phyloP scores from a whole-genome alignment of 2,113 vertebrate genomes.

The Pelmatolapia mariae region DNA sequence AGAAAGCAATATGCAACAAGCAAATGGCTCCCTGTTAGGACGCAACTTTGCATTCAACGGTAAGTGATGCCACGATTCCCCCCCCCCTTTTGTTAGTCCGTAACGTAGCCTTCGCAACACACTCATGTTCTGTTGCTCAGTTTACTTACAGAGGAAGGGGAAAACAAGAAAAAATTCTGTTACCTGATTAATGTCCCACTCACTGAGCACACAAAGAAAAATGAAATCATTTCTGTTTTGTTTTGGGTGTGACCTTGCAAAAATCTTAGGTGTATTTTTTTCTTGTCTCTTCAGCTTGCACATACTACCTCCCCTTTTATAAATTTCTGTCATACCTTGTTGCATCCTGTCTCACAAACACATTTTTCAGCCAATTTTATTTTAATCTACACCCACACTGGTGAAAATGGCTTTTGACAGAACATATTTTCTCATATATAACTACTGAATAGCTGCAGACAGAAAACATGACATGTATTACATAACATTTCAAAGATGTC shows the following conservation, averaged over 20 bases:
- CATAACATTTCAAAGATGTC: not conserved
- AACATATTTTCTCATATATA: not conserved
- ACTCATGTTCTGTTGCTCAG: not conserved
- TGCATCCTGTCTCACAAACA: not conserved
- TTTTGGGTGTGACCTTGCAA: not conserved
- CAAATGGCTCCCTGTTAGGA: not conserved
- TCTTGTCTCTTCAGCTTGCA: not conserved
- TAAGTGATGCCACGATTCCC: not conserved
- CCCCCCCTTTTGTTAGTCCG: not conserved
- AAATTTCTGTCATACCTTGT: not conserved
- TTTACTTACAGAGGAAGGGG: not conserved
- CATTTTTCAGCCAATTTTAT: not conserved
- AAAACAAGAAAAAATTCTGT: not conserved
- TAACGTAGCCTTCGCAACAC: not conserved
- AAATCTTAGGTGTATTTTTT: not conserved
- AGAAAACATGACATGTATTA: not conserved
- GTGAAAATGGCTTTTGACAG: not conserved
- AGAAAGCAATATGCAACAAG: not conserved
- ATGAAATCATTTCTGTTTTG: not conserved
- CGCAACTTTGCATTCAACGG: not conserved
- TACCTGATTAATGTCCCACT: not conserved
- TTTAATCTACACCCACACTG: not conserved
- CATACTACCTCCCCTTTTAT: not conserved
- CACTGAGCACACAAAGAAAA: not conserved
- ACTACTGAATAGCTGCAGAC: not conserved